phyloP scores from a whole-genome alignment of 2,888 invertebrate species.

The Thysanoteuthis rhombus region DNA sequence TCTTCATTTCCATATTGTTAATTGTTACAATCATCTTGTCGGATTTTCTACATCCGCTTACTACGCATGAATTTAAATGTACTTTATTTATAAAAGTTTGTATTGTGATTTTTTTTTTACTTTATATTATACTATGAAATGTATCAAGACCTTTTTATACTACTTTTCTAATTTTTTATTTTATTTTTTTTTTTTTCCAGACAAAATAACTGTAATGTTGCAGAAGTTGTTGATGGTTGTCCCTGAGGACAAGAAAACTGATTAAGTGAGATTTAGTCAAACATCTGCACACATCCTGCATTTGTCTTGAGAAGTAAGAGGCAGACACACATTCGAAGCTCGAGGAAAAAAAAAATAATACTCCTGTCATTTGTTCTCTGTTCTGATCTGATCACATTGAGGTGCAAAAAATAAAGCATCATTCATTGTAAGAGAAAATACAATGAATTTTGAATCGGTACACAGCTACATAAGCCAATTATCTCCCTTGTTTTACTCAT shows the following conservation, averaged over 20 bases:
- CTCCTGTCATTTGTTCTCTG: background rate
- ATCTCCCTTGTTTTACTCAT: background rate
- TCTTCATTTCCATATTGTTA: too few relatives aligned
- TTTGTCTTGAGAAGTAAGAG: background rate
- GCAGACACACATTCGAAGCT: too few relatives aligned
- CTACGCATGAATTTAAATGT: too few relatives aligned
- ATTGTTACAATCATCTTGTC: too few relatives aligned
- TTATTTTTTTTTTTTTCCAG: background rate
- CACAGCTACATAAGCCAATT: background rate
- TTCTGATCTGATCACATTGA: background rate
- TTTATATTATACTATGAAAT: too few relatives aligned
- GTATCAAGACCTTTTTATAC: too few relatives aligned
- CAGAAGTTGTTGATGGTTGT: slow-evolving; percentile 23
- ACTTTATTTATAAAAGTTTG: too few relatives aligned
- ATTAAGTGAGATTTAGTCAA: background rate
- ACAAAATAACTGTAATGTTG: background rate
- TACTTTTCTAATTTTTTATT: too few relatives aligned
- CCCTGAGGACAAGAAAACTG: background rate
- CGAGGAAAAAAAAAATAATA: background rate
- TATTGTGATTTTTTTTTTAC: too few relatives aligned
- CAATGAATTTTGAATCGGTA: background rate
- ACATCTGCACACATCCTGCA: background rate
- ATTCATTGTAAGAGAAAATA: background rate
- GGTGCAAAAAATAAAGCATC: background rate
- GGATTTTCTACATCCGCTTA: too few relatives aligned